Evolutionary conservation across 2,113 vertebrate genomes (phyloP).

Genomic region (Sinocyclocheilus grahami): DNA sequence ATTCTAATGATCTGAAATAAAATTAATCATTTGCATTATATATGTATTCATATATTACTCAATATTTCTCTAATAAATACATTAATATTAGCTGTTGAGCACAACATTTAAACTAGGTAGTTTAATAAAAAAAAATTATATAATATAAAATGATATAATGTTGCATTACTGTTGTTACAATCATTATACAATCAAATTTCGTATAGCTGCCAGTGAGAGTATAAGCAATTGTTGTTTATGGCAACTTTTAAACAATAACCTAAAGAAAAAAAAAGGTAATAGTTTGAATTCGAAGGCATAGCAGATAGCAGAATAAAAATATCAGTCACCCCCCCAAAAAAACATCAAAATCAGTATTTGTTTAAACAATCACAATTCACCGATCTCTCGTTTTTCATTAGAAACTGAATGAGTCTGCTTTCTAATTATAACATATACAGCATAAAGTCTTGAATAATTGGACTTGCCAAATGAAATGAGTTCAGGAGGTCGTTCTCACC

Average conservation of each 20-base stretch:
- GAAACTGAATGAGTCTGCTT: not conserved
- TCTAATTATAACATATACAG: not conserved
- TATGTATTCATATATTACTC: no score
- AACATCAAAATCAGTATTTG: not conserved
- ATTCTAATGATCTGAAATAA: no score
- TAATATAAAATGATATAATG: no score
- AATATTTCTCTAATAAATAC: no score
- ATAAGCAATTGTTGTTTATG: not conserved
- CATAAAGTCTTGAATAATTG: not conserved
- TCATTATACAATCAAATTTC: not conserved
- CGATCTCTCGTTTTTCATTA: no score
- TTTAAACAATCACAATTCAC: not conserved
- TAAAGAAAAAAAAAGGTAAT: not conserved
- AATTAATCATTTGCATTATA: no score
- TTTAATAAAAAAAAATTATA: no score
- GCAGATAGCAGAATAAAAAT: not conserved
- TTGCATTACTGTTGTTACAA: no score
- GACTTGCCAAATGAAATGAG: not conserved
- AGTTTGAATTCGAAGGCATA: no score
- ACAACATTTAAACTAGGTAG: no score
- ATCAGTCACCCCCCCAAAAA: not conserved
- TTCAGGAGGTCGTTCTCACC: constrained; percentile 71
- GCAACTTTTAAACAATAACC: not conserved
- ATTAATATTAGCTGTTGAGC: no score
- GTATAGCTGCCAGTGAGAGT: not conserved